Base-by-base conservation (phyloP, 2,113 vertebrate genomes). In the Galeopterus variegatus region DNA sequence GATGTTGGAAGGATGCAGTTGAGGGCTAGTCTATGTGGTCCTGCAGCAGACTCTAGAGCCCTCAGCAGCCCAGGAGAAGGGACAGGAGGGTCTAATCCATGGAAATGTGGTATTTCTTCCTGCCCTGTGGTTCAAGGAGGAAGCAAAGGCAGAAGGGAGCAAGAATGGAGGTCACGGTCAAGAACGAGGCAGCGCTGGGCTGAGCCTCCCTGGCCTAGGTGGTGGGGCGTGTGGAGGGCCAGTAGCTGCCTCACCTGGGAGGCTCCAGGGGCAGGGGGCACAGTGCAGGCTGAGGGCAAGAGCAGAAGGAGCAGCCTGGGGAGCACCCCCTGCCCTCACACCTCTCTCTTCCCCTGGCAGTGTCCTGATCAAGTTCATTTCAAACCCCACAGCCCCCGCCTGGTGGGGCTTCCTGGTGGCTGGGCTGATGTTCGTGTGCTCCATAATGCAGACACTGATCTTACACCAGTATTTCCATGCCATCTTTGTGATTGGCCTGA, bases 371-470 rank as follows among this genome's bases (percentile, higher is more conserved):
- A 50, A 85, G 13, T 99, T 99, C 98, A 99, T 99, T 14, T 99
- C 99, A 75, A 93, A 98, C 97, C 96, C 98, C 75, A 67, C 72
- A 0, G 99, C 98, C 45, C 99, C 99, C 7, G 54, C 97, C 72
- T 99, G 99, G 99, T 99, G 99, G 99, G 99, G 99, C 15, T 99
- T 99, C 97, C 36, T 99, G 13, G 98, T 99, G 96, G 99, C 99
- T 0, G 99, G 98, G 93, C 98, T 99, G 98, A 99, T 99, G 99
- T 99, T 99, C 94, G 56, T 98, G 95, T 99, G 98, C 13, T 99
- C 99, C 36, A 45, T 99, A 86, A 92, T 99, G 81, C 99, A 99
- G 98, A 99, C 99, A 0, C 98, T 99, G 91, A 96, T 99, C 88
- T 98, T 99, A 70, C 99, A 99, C 93, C 99, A 99, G 90, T 99